These are phyloP conservation scores for Doryteuthis pealeii DNA, from an alignment of 1,140 invertebrate genomes.

Conservation along the genomic window DNA sequence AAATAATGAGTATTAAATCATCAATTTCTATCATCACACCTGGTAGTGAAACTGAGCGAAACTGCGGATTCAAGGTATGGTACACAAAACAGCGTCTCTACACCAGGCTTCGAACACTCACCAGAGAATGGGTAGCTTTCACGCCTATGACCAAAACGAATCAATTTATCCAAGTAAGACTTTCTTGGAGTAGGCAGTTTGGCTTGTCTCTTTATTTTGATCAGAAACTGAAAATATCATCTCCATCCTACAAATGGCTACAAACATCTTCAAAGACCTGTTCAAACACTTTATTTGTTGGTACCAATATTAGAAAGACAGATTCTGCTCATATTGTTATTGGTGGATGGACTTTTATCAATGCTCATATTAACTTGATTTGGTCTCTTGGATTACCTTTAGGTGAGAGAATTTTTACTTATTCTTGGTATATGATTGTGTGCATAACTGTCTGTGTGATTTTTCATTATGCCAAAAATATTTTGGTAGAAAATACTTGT, in stretches of 20 bases:
- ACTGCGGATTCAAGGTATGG: slow-evolving; percentile 36
- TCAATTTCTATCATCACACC: slow-evolving; percentile 28
- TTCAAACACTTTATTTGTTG: neutral
- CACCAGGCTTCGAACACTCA: slow-evolving; percentile 34
- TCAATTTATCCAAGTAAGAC: slow-evolving; percentile 27
- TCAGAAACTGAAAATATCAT: neutral
- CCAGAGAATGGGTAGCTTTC: slow-evolving; percentile 36
- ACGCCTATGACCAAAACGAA: slow-evolving; percentile 19
- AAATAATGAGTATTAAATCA: slow-evolving; percentile 27
- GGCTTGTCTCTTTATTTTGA: slow-evolving; percentile 23
- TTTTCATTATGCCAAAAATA: too few relatives aligned
- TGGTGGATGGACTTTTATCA: neutral
- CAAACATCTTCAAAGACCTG: neutral
- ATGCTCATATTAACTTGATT: too few relatives aligned
- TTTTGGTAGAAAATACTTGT: too few relatives aligned
- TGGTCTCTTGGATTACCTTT: too few relatives aligned
- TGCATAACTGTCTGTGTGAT: too few relatives aligned
- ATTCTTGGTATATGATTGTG: too few relatives aligned
- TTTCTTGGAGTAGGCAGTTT: slow-evolving; percentile 42
- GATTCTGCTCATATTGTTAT: neutral
- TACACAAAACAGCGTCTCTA: slow-evolving; percentile 26
- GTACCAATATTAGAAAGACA: neutral
- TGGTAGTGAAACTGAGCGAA: slow-evolving; percentile 26
- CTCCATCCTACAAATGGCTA: neutral
- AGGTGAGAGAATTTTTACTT: too few relatives aligned